Evolutionary conservation across 1,140 invertebrate species (phyloP).

Genomic region (Sycophaga agraensis): DNA sequence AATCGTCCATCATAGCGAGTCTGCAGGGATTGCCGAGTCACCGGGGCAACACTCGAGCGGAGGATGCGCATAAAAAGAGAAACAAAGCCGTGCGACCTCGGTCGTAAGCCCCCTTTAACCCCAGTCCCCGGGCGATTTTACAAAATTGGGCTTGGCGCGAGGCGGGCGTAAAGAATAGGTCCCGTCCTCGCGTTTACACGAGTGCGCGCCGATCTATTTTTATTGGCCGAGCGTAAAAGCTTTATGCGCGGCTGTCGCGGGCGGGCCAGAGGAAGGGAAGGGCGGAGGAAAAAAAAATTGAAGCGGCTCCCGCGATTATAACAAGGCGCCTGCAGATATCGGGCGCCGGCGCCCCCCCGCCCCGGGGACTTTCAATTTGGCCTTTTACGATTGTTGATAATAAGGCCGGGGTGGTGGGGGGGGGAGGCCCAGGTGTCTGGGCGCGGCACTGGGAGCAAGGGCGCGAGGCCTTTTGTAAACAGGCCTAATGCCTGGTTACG

Average conservation of each 20-base stretch:
- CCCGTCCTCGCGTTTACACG: neutral
- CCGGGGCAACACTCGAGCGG: too few relatives aligned
- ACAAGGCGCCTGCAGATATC: neutral
- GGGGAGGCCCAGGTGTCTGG: constrained; percentile 50
- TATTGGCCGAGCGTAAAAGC: constrained; percentile 24
- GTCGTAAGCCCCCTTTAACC: constrained; percentile 4
- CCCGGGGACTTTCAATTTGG: constrained; percentile 53
- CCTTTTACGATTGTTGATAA: constrained; percentile 60
- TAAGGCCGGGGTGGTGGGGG: too few relatives aligned
- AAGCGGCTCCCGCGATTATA: constrained; percentile 6
- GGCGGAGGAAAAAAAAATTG: constrained; percentile 4
- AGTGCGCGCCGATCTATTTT: constrained; percentile 27
- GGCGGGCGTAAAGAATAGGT: constrained; percentile 16
- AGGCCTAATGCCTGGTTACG: constrained; percentile 57
- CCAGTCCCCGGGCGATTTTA: constrained; percentile 8
- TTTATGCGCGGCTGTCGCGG: constrained; percentile 11
- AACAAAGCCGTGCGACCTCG: neutral
- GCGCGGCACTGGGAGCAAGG: too few relatives aligned
- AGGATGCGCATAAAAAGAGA: too few relatives aligned
- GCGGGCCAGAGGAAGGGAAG: neutral
- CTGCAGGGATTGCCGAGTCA: too few relatives aligned
- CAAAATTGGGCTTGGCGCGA: constrained; percentile 23
- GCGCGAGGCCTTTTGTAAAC: constrained; percentile 54
- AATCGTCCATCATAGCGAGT: too few relatives aligned
- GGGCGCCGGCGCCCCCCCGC: neutral